Evolutionary conservation across 92 coral and sea anemone genomes (phyloP), one percentile per base, ranked within the genome.

Genomic region (Phymanthus crucifer): DNA sequence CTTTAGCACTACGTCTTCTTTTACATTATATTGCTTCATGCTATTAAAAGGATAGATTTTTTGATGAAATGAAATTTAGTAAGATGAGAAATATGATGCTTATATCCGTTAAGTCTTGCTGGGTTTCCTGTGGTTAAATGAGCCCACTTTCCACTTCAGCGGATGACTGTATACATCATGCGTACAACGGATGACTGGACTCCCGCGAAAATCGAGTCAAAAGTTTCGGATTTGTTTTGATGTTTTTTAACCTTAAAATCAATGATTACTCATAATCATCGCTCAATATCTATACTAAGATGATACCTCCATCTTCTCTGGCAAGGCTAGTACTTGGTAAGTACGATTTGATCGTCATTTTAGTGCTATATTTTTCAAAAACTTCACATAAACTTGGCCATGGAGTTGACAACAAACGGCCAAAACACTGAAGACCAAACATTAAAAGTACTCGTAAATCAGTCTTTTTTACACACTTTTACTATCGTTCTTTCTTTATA

Each of bases 241-340:
- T 70, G 74, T 72, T 72, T 72, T n/a, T 72, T 40, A 26, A n/a
- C 57, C 21, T 26, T 54, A 54, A 54, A 21, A 21, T 54, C 12
- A 54, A 54, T 54, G 70, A 58, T 76, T 56, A 33, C 45, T 38
- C 34, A 12, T 76, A 19, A 26, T 29, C 36, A 40, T 19, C 43
- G 48, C 33, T 14, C 1, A 34, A 27, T 18, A 19, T 56, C 40
- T 8, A 32, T 10, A 11, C 17, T 13, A 76, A 56, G 36, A 78
- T 78, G 83, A 78, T 78, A 12, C 83, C 73, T 12, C 75, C 83
- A 26, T 40, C 75, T 18, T 78, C 75, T 10, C 29, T 87, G 38
- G 91, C 91, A 31, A 83, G 79, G 67, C 81, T 87, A 35, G 91
- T 87, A n/a, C 69, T 83, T 19, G 91, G 91, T 87, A 83, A 87